These are phyloP conservation scores for Ivindomyrus marchei DNA, from an alignment of 2,113 vertebrate genomes.

Conservation along the genomic window DNA sequence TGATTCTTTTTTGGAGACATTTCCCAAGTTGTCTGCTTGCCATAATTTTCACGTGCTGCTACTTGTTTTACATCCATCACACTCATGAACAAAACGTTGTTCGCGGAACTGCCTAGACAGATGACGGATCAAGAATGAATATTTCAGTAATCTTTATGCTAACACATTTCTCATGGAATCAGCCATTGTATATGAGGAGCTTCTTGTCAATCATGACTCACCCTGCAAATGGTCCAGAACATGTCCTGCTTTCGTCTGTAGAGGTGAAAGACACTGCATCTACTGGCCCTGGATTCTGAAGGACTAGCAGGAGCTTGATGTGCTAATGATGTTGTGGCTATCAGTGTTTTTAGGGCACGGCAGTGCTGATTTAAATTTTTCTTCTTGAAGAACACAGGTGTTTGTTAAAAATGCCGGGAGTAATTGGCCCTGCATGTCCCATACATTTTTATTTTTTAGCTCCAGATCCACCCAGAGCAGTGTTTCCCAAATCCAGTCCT, in stretches of 20 bases:
- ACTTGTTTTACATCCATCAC: constrained; percentile 48
- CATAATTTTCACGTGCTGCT: not conserved
- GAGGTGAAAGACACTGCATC: not conserved
- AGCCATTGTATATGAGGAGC: not conserved
- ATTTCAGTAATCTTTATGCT: constrained; percentile 23
- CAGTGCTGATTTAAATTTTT: constrained; percentile 14
- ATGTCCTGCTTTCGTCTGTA: not conserved
- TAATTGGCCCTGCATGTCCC: not conserved
- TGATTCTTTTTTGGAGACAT: not conserved
- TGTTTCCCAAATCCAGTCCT: not conserved
- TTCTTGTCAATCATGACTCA: constrained; percentile 19
- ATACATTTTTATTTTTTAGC: not conserved
- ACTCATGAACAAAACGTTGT: constrained; percentile 43
- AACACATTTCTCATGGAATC: constrained; percentile 11
- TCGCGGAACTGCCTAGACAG: constrained; percentile 53
- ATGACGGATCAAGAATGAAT: constrained; percentile 45
- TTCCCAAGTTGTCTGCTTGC: not conserved
- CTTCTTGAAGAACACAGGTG: constrained; percentile 12
- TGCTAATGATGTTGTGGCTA: not conserved
- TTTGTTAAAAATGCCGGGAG: constrained; percentile 12
- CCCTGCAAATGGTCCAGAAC: not conserved
- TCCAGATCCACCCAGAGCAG: not conserved
- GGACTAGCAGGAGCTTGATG: not conserved
- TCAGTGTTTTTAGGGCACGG: not conserved
- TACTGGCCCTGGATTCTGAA: no score